Percentiles rank a stretch among this genome's conserved stretches.
phyloP scores from a whole-genome alignment of 2,113 vertebrate species.

The rabbit (Oryctolagus cuniculus) region mOryCun1.1 NC_091445.1:9465501-9466000 shows the following conservation, averaged over 20 bases:
- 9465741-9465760: not conserved
- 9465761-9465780: not conserved
- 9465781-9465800: not conserved
- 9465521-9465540: not conserved
- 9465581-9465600: not conserved
- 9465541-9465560: not conserved
- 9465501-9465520: not conserved
- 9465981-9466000: not conserved
- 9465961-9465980: not conserved
- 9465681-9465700: not conserved
- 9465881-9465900: not conserved
- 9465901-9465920: not conserved
- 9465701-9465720: not conserved
- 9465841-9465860: not conserved
- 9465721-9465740: not conserved
- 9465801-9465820: not conserved
- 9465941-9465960: not conserved
- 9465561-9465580: not conserved
- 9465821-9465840: not conserved
- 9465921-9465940: not conserved
- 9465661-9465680: not conserved
- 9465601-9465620: not conserved
- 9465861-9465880: not conserved
- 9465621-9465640: not conserved
- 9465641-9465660: not conserved